These are phyloP conservation scores for Ichneumon xanthorius DNA, from an alignment of 2,888 invertebrate genomes.

Conservation along the genomic window DNA sequence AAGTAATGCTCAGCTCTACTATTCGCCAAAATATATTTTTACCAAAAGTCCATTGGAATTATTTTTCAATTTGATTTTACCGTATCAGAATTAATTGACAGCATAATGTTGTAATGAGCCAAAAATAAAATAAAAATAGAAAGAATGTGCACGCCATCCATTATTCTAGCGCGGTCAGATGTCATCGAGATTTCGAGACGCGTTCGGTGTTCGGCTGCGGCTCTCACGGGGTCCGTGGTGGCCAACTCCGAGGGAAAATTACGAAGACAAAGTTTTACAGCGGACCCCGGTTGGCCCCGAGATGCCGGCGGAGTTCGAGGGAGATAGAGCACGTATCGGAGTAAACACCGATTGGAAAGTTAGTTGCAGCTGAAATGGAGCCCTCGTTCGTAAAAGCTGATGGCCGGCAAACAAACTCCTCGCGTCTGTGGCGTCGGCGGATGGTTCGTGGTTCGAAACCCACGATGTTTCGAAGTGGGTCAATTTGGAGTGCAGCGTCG, in stretches of 20 bases:
- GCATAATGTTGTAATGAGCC: background rate
- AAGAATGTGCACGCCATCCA: background rate
- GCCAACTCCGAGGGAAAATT: constrained; percentile 42
- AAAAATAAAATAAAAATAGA: background rate
- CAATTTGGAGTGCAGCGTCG: constrained; percentile 69
- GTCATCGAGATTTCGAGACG: constrained; percentile 20
- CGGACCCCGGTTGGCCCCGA: constrained; percentile 8
- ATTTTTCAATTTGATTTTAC: background rate
- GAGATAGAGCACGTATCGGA: constrained; percentile 73
- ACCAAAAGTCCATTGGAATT: too few relatives aligned
- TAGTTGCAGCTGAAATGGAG: constrained; percentile 75
- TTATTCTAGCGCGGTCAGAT: constrained; percentile 1
- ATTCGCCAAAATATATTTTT: too few relatives aligned
- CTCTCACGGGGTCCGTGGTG: background rate
- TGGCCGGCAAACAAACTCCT: constrained; percentile 75
- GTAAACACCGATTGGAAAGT: constrained; percentile 80
- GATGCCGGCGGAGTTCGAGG: constrained; percentile 22
- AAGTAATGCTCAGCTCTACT: too few relatives aligned
- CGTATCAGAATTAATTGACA: background rate
- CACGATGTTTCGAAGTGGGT: constrained; percentile 74
- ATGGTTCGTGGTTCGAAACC: constrained; percentile 61
- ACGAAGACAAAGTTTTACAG: constrained; percentile 24
- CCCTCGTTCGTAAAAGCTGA: constrained; percentile 75
- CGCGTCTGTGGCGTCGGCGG: constrained; percentile 25
- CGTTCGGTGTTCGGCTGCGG: background rate